phyloP scores from a whole-genome alignment of 53 echinoderm and acorn worm genomes.

The Arbacia lixula region DNA sequence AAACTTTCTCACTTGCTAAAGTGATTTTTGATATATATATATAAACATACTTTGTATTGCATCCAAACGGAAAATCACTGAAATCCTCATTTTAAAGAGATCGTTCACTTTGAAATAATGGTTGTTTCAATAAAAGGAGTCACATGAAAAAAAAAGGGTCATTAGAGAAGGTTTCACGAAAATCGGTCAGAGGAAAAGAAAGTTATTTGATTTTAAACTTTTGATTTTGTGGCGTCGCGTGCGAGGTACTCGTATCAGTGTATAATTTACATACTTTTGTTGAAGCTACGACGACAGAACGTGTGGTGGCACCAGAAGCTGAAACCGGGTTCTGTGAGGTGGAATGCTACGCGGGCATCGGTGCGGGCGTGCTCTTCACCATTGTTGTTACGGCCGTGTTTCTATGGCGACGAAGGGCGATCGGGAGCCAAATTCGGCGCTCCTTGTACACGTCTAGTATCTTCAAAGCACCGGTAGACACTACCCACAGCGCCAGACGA shows the following conservation, averaged over 20 bases:
- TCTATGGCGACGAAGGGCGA: neutral
- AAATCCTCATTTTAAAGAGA: too few species aligned
- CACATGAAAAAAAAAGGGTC: too few species aligned
- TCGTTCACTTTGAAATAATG: too few species aligned
- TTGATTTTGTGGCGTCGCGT: too few species aligned
- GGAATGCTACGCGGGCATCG: constrained; percentile 9
- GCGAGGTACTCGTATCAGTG: neutral
- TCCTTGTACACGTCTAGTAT: constrained; percentile 19
- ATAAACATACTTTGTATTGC: too few species aligned
- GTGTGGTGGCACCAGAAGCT: neutral
- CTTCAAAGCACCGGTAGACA: constrained; percentile 23
- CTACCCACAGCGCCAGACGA: neutral
- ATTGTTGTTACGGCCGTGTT: neutral
- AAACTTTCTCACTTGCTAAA: too few species aligned
- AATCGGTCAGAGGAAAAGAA: too few species aligned
- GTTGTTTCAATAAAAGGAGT: too few species aligned
- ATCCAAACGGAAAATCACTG: too few species aligned
- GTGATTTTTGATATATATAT: too few species aligned
- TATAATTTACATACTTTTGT: neutral
- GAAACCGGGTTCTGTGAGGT: constrained; percentile 14
- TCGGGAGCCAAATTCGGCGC: constrained; percentile 2
- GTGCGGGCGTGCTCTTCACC: constrained; percentile 16
- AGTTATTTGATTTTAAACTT: too few species aligned
- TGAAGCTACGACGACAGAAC: neutral
- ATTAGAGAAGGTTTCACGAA: too few species aligned